A percentile compares a stretch with the other conserved stretches of the same genome.
Evolutionary conservation across 2,888 invertebrate genomes (phyloP).

Genomic region (Aphodius sticticus): DNA sequence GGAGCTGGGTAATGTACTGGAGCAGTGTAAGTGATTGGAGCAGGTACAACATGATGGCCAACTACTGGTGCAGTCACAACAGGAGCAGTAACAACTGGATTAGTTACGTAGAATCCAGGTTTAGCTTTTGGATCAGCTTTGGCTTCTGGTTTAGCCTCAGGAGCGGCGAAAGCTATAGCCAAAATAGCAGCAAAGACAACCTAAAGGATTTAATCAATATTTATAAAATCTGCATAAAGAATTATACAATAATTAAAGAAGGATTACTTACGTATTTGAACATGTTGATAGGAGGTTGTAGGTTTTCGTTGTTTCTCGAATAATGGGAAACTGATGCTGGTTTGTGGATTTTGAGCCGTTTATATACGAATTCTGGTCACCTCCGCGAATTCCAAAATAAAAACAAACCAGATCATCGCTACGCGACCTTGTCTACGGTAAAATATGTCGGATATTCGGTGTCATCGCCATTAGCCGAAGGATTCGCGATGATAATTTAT

Average conservation of each 20-base stretch:
- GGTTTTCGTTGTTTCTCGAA: background rate
- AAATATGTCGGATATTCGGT: background rate
- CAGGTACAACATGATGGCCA: background rate
- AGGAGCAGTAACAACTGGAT: background rate
- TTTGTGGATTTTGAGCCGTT: background rate
- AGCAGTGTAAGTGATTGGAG: conserved; percentile 7
- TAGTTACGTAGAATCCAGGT: background rate
- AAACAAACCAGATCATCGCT: background rate
- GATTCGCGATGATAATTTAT: too few relatives aligned
- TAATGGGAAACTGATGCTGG: background rate
- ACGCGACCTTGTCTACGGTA: background rate
- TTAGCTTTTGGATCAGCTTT: conserved; percentile 30
- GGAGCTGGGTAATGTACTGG: conserved; percentile 15
- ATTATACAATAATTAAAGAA: conserved; percentile 22
- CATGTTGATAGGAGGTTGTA: conserved; percentile 35
- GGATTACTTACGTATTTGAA: conserved; percentile 43
- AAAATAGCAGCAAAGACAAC: conserved; percentile 63
- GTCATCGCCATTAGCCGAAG: background rate
- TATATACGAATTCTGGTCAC: background rate
- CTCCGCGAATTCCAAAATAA: background rate
- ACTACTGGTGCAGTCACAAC: background rate
- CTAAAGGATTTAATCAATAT: background rate
- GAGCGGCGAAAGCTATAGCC: conserved; percentile 66
- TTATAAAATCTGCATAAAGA: background rate
- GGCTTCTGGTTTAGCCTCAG: conserved; percentile 61